Evolutionary conservation across 2,113 vertebrate genomes (phyloP).

Genomic region (Hippocampus zosterae): DNA sequence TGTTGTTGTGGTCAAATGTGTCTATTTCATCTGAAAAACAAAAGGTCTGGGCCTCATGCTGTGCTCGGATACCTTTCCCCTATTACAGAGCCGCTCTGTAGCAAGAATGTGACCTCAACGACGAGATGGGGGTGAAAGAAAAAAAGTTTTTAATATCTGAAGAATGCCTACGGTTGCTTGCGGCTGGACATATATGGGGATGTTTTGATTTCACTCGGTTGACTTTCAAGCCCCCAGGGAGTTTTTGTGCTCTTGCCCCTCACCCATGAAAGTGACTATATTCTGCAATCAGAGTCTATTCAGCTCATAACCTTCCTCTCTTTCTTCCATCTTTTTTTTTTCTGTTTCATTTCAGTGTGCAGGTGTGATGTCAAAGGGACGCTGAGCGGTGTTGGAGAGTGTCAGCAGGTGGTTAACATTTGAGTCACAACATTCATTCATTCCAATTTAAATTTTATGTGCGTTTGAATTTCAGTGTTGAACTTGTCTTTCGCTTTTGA

Average conservation of each 20-base stretch:
- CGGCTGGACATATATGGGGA: slow-evolving; percentile 37
- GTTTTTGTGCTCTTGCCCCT: slow-evolving; percentile 38
- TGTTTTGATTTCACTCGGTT: slow-evolving; percentile 16
- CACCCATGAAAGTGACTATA: slow-evolving; percentile 46
- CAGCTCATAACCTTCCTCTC: slow-evolving; percentile 28
- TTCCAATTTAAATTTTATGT: neutral
- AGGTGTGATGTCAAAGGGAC: slow-evolving; percentile 83
- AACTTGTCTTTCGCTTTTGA: neutral
- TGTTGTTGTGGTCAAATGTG: neutral
- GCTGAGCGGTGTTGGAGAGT: slow-evolving; percentile 82
- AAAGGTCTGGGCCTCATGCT: slow-evolving; percentile 4
- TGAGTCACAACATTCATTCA: neutral
- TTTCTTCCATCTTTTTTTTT: neutral
- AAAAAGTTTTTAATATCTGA: slow-evolving; percentile 54
- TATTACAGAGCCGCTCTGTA: slow-evolving; percentile 44
- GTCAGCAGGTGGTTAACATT: slow-evolving; percentile 72
- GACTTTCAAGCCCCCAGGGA: slow-evolving; percentile 5
- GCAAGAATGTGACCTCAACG: slow-evolving; percentile 54
- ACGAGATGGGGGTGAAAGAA: slow-evolving; percentile 4
- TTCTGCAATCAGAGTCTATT: slow-evolving; percentile 68
- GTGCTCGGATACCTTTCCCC: slow-evolving; percentile 48
- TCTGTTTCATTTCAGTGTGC: slow-evolving; percentile 74
- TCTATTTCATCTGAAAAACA: neutral
- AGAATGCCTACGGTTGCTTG: slow-evolving; percentile 52
- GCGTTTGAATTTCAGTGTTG: neutral